Evolutionary conservation across 2,113 vertebrate species (phyloP).

Genomic region (Phoenicopterus ruber): DNA sequence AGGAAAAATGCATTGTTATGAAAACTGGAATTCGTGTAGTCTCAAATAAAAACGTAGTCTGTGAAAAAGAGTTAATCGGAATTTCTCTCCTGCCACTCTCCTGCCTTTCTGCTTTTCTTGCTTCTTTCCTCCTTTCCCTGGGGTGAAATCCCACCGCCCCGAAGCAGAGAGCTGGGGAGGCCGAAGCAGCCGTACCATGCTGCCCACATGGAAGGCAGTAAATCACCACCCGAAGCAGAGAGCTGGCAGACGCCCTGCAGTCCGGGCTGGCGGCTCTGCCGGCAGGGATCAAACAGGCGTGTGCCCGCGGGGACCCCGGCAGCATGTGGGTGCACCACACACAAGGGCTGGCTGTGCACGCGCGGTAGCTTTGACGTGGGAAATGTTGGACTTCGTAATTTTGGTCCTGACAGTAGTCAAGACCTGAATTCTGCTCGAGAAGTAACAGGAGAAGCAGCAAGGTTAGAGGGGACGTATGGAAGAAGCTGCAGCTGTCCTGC

Average conservation of each 20-base stretch:
- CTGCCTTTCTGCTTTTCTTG: not conserved
- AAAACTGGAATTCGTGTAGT: not conserved
- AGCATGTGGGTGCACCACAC: not conserved
- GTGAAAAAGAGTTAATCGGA: not conserved
- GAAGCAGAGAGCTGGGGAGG: not conserved
- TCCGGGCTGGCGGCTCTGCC: not conserved
- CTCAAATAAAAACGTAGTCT: not conserved
- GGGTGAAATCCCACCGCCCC: not conserved
- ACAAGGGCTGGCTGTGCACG: not conserved
- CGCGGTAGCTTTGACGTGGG: fast-evolving
- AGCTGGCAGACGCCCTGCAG: not conserved
- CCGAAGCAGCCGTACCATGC: not conserved
- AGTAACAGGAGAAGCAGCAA: not conserved
- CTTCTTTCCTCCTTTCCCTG: not conserved
- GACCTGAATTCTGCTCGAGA: not conserved
- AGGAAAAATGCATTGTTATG: conserved; percentile 14
- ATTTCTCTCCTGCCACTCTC: not conserved
- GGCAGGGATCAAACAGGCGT: not conserved
- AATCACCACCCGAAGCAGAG: not conserved
- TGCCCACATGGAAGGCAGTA: not conserved
- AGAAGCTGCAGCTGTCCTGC: not conserved
- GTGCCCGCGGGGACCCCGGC: not conserved
- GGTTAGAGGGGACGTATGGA: not conserved
- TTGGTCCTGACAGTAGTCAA: not conserved
- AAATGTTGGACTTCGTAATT: not conserved